Evolutionary conservation across 2,888 invertebrate species (phyloP).

Genomic region (Diaprepes abbreviatus): DNA sequence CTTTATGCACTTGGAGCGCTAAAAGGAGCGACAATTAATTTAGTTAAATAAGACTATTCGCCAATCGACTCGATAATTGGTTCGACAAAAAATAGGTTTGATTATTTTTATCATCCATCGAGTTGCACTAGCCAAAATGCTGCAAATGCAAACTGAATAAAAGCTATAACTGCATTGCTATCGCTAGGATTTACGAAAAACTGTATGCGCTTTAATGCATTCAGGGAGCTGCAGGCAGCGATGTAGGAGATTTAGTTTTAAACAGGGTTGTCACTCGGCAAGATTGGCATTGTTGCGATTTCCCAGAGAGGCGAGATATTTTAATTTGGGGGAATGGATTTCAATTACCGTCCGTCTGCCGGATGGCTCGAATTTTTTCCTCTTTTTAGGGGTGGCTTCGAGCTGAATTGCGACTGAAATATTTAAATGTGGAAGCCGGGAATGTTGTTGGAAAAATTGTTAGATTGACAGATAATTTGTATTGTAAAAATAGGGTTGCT

Average conservation of each 20-base stretch:
- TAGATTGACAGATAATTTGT: constrained; percentile 45
- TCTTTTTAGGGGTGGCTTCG: constrained; percentile 19
- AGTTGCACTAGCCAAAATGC: background rate
- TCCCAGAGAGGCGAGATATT: constrained; percentile 48
- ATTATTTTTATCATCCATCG: no score
- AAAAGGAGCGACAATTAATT: no score
- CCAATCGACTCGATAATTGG: no score
- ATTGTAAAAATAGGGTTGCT: constrained; percentile 14
- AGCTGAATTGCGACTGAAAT: constrained; percentile 44
- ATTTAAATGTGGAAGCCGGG: constrained; percentile 38
- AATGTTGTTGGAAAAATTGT: constrained; percentile 36
- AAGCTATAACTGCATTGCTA: constrained; percentile 5
- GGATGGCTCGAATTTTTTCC: constrained; percentile 30
- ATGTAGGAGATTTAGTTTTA: constrained; percentile 35
- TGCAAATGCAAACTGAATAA: constrained; percentile 19
- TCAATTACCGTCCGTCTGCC: constrained; percentile 48
- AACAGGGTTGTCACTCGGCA: constrained; percentile 37
- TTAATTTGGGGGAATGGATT: constrained; percentile 51
- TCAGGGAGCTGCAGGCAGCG: constrained; percentile 6
- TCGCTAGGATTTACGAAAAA: constrained; percentile 29
- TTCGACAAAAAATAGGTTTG: no score
- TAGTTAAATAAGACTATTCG: no score
- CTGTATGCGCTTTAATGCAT: constrained; percentile 45
- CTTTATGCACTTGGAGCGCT: no score
- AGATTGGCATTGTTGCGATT: constrained; percentile 43